phyloP scores from a whole-genome alignment of 1,140 invertebrate genomes.

The Trichonephila inaurata region DNA sequence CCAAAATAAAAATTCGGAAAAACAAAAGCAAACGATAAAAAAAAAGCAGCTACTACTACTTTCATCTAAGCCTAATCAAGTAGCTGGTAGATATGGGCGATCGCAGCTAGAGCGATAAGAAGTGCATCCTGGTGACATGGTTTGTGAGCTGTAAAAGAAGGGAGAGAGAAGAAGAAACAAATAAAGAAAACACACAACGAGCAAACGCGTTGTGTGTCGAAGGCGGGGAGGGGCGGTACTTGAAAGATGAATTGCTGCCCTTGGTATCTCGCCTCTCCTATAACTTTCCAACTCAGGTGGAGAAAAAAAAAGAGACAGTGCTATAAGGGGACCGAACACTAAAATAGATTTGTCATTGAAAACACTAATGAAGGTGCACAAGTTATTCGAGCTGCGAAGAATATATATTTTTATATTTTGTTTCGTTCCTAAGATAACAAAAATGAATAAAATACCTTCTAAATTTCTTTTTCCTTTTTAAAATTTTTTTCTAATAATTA shows the following conservation, averaged over 20 bases:
- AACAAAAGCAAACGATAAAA: background rate
- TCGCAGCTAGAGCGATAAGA: slow-evolving; percentile 54
- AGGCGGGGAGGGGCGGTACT: slow-evolving; percentile 67
- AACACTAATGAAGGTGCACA: background rate
- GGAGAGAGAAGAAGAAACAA: background rate
- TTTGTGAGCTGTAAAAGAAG: slow-evolving; percentile 46
- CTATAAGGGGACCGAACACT: background rate
- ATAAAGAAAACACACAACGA: slow-evolving; percentile 4
- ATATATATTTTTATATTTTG: too few species aligned
- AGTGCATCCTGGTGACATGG: slow-evolving; percentile 54
- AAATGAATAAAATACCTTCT: too few species aligned
- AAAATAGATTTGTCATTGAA: background rate
- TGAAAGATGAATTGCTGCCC: slow-evolving; percentile 64
- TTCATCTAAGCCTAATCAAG: background rate
- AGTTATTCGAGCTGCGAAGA: too few species aligned
- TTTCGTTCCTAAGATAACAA: too few species aligned
- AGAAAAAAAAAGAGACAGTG: background rate
- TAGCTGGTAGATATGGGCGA: slow-evolving; percentile 29
- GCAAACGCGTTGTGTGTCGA: slow-evolving; percentile 71
- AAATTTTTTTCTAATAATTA: too few species aligned
- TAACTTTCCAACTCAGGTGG: slow-evolving; percentile 36
- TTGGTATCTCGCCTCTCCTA: slow-evolving; percentile 21
- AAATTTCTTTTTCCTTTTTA: too few species aligned
- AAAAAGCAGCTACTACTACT: background rate
- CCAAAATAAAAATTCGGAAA: background rate